A percentile compares a stretch with the other conserved stretches of the same genome.
phyloP scores from a whole-genome alignment of 2,888 invertebrate species.

The Endotricha flammealis region DNA sequence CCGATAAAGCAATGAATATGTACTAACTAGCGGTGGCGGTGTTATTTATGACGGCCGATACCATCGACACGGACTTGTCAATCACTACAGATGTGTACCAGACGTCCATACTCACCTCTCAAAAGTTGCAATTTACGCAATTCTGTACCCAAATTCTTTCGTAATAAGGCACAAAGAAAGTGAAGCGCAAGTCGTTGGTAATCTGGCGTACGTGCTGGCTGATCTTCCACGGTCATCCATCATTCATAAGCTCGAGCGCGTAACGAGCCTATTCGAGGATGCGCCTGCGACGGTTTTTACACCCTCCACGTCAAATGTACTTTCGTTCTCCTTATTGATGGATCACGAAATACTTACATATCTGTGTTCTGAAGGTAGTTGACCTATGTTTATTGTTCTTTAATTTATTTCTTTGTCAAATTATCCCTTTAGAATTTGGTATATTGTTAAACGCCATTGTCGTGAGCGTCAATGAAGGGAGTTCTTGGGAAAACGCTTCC shows the following conservation, averaged over 20 bases:
- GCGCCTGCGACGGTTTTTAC: constrained; percentile 54
- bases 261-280: constrained; percentile 69
- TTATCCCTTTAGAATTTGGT: constrained; percentile 8
- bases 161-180: constrained; percentile 28
- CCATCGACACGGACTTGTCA: constrained; percentile 74
- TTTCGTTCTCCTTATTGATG: constrained; percentile 35
- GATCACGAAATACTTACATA: constrained; percentile 47
- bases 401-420: constrained; percentile 5
- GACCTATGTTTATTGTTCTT: constrained; percentile 26
- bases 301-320: constrained; percentile 36
- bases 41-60: constrained; percentile 71
- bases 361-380: constrained; percentile 13
- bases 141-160: constrained; percentile 32
- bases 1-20: constrained; percentile 62
- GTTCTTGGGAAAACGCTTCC: constrained; percentile 43
- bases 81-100: constrained; percentile 49
- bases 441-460: constrained; percentile 49
- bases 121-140: constrained; percentile 25
- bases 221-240: constrained; percentile 70
- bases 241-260: constrained; percentile 61
- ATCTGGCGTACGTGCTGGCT: constrained; percentile 33
- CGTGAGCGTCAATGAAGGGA: constrained; percentile 45
- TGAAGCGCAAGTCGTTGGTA: constrained; percentile 3
- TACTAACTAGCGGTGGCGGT: constrained; percentile 70
- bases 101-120: constrained; percentile 43